phyloP scores from a whole-genome alignment of 2,888 invertebrate genomes.

The Amorpha juglandis region DNA sequence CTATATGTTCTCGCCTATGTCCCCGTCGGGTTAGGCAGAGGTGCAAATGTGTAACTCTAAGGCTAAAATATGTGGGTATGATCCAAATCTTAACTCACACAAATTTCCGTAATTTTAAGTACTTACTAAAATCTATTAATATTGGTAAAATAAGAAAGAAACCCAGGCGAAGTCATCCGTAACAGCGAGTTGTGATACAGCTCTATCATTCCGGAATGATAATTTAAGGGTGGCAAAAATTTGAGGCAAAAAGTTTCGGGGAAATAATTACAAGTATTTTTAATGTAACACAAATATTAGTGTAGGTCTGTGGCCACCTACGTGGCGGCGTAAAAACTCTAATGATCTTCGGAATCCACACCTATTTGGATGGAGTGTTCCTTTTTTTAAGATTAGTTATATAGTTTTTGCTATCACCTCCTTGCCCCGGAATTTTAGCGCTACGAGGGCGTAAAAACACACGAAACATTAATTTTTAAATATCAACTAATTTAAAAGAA shows the following conservation, averaged over 20 bases:
- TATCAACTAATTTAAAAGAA: too few relatives aligned
- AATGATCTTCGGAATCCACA: not conserved
- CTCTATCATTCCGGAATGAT: conserved; percentile 29
- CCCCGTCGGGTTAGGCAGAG: too few relatives aligned
- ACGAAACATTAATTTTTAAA: too few relatives aligned
- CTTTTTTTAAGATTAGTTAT: not conserved
- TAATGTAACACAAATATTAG: conserved; percentile 67
- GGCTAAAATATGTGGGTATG: too few relatives aligned
- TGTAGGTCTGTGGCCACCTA: conserved; percentile 62
- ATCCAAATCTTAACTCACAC: too few relatives aligned
- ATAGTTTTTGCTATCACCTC: not conserved
- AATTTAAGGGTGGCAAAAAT: conserved; percentile 26
- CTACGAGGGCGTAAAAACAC: too few relatives aligned
- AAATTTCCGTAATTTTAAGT: too few relatives aligned
- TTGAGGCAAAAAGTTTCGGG: conserved; percentile 54
- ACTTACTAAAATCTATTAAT: too few relatives aligned
- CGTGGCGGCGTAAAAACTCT: conserved; percentile 30
- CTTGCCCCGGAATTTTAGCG: too few relatives aligned
- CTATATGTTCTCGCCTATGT: too few relatives aligned
- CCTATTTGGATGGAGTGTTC: conserved; percentile 1
- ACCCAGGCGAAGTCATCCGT: too few relatives aligned
- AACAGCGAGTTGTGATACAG: not conserved
- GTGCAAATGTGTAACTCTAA: too few relatives aligned
- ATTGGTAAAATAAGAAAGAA: not conserved
- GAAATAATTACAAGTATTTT: conserved; percentile 60